phyloP scores from a whole-genome alignment of 2,888 invertebrate genomes.

The Axea sp. region DNA sequence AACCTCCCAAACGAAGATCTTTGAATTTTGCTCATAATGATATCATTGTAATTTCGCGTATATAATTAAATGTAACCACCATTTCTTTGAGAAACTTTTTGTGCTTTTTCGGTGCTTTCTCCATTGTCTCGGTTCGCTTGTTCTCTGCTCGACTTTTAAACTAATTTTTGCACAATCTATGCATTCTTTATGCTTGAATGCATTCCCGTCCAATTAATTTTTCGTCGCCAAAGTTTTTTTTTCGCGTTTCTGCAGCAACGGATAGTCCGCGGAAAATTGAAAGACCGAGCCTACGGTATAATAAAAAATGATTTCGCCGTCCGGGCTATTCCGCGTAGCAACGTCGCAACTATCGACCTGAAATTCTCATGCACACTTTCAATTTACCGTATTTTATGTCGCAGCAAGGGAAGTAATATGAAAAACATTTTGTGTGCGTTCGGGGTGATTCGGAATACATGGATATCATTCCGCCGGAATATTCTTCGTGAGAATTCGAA shows the following conservation, averaged over 20 bases:
- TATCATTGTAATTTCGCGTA: not conserved
- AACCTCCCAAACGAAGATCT: not conserved
- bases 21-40: not conserved
- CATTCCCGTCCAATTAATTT: slow-evolving; percentile 63
- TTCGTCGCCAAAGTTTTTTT: slow-evolving; percentile 36
- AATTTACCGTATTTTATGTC: slow-evolving; percentile 37
- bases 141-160: slow-evolving; percentile 18
- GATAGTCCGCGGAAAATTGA: slow-evolving; percentile 34
- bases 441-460: not conserved
- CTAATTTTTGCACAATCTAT: slow-evolving; percentile 38
- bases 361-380: slow-evolving; percentile 27
- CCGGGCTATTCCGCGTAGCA: slow-evolving; percentile 19
- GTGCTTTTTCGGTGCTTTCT: slow-evolving; percentile 11
- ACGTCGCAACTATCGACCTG: slow-evolving; percentile 27
- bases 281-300: slow-evolving; percentile 7
- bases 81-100: slow-evolving; percentile 7
- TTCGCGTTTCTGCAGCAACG: slow-evolving; percentile 6
- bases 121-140: slow-evolving; percentile 9
- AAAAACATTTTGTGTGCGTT: slow-evolving; percentile 13
- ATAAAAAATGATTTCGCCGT: slow-evolving; percentile 42
- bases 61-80: slow-evolving; percentile 31
- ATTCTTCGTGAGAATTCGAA: not conserved
- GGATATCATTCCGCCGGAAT: slow-evolving; percentile 5
- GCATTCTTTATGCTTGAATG: slow-evolving; percentile 51
- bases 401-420: slow-evolving; percentile 16